These are phyloP conservation scores for Caenorhabditis parvicauda DNA, from an alignment of 2,888 invertebrate species.

Conservation along the genomic window DNA sequence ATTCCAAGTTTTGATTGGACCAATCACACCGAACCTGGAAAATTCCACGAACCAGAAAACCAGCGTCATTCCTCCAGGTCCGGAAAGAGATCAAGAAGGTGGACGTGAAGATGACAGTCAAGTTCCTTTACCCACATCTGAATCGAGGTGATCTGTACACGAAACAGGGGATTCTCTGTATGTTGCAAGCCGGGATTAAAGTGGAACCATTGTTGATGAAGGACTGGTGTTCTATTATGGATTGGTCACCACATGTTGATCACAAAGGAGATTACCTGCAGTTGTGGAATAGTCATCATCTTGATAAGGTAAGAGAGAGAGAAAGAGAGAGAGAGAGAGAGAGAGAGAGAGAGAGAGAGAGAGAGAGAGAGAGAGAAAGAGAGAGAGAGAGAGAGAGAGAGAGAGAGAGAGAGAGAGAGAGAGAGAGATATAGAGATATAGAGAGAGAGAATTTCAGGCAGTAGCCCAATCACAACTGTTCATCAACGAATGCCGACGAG, in stretches of 20 bases:
- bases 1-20: not conserved
- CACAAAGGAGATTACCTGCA: slow-evolving; percentile 63
- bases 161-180: slow-evolving; percentile 62
- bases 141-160: slow-evolving; percentile 62
- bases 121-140: slow-evolving; percentile 62
- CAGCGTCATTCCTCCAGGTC: slow-evolving; percentile 31
- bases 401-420: no score
- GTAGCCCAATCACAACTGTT: slow-evolving; percentile 63
- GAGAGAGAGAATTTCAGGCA: slow-evolving; percentile 23
- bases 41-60: not conserved
- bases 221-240: slow-evolving; percentile 63
- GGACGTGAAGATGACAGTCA: slow-evolving; percentile 63
- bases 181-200: slow-evolving; percentile 60
- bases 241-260: slow-evolving; percentile 61
- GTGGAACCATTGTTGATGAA: slow-evolving; percentile 63
- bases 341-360: no score
- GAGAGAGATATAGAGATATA: no score
- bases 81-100: slow-evolving; percentile 62
- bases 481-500: slow-evolving; percentile 62
- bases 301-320: slow-evolving; percentile 49
- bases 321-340: no score
- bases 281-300: slow-evolving; percentile 61
- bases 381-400: no score
- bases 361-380: no score
- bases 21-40: not conserved